Conservation (phyloP, 2,113 vertebrate species). For the Engraulis encrasicolus region DNA sequence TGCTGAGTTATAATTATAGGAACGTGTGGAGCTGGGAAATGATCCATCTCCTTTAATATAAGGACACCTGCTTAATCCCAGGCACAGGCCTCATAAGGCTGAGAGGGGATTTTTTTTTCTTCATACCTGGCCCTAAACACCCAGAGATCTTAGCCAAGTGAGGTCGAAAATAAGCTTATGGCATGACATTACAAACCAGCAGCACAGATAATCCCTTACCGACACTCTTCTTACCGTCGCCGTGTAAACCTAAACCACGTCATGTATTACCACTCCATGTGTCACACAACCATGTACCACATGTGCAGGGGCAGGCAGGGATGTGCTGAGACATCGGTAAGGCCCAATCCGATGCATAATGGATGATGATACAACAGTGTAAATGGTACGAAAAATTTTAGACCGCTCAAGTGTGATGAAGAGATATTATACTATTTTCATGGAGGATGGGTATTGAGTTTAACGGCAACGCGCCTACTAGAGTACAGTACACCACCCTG, state of each 20-base stretch:
- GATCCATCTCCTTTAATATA: slow-evolving; percentile 30
- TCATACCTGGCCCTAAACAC: background rate
- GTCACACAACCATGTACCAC: background rate
- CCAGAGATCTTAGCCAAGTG: background rate
- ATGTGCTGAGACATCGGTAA: background rate
- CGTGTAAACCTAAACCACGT: background rate
- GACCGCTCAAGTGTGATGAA: background rate
- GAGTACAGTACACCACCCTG: no score
- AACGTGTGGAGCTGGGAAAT: background rate
- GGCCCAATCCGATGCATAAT: background rate
- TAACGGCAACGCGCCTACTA: background rate
- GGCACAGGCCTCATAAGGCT: background rate
- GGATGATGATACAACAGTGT: background rate
- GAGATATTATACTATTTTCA: background rate
- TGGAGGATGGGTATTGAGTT: background rate
- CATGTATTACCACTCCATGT: background rate
- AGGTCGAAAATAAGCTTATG: slow-evolving; percentile 8
- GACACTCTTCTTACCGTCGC: background rate
- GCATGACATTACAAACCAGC: background rate
- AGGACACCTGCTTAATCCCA: slow-evolving; percentile 31
- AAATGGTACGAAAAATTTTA: background rate
- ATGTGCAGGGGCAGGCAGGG: background rate
- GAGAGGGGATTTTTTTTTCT: background rate
- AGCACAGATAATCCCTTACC: background rate
- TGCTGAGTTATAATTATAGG: slow-evolving; percentile 34